Base-by-base conservation (phyloP, 2,113 vertebrate species). In the Callopanchax toddi region DNA sequence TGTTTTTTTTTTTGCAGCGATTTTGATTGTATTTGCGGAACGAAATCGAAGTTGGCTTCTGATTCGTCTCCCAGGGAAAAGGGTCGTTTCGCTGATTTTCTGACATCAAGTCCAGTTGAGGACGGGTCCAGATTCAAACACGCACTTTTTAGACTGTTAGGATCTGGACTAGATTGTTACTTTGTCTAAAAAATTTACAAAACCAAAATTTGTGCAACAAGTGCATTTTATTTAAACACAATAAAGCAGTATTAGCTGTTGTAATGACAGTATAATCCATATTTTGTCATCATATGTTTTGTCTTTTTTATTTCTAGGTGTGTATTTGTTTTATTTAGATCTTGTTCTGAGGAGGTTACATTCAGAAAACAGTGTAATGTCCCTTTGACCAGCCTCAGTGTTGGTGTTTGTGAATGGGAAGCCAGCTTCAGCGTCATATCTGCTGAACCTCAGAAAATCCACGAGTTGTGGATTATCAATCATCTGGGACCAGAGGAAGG, bases 1-100 rank as follows among this genome's bases (percentile, higher is more conserved):
- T 42, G 4, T 42, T 1, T 54, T 11, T 39, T 12, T 45, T 46
- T 39, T 54, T 71, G 74, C 74, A 43, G 56, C 53, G 64, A 37
- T 82, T 63, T 15, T 22, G 5, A 32, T 25, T 25, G 23, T 11
- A 43, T 9, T 43, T 43, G 17, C 17, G 17, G 17, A 43, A n/a
- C 17, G 40, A 9, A 2, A 6, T 2, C 11, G 42, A 44, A 44
- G 42, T 20, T 44, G 2, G 42, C 8, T 44, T 44, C 2, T 1
- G 42, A 44, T 44, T 44, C 10, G 0, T 6, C 9, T 3, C 2
- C 3, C 6, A n/a, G 2, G n/a, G 8, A 11, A 44, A 44, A 20
- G 2, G 8, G 6, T 17, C 16, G 6, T 42, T 42, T 43, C n/a
- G 4, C 6, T 11, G 2, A 1, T 18, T 20, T 44, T 11, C 1